Percentiles rank a stretch among this genome's conserved stretches.
Evolutionary conservation across 2,888 invertebrate genomes (phyloP).

Genomic region (Pachycephus smyrnensis): DNA sequence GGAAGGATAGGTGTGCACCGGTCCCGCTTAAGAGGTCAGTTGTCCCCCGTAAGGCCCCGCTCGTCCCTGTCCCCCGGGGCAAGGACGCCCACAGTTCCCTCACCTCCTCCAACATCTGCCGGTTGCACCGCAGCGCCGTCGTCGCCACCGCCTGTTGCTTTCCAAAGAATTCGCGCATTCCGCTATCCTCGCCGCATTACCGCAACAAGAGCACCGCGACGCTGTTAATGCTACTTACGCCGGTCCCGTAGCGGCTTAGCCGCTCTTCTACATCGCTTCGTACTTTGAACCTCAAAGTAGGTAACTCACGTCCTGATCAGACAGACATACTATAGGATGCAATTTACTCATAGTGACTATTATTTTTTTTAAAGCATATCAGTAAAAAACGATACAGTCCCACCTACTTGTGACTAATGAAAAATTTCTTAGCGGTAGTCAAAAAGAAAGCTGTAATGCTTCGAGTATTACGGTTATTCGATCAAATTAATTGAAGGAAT

Average conservation of each 20-base stretch:
- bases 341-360: neutral
- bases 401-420: neutral
- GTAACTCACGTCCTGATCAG: neutral
- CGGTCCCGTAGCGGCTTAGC: neutral
- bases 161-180: slow-evolving; percentile 48
- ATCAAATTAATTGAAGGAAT: neutral
- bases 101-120: slow-evolving; percentile 49
- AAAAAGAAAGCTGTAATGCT: neutral
- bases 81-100: slow-evolving; percentile 58
- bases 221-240: slow-evolving; percentile 48
- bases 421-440: neutral
- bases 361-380: neutral
- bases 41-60: slow-evolving; percentile 36
- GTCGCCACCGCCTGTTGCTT: slow-evolving; percentile 20
- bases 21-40: slow-evolving; percentile 40
- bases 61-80: slow-evolving; percentile 53
- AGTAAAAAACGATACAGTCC: neutral
- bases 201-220: slow-evolving; percentile 41
- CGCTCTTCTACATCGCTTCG: neutral
- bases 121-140: slow-evolving; percentile 13
- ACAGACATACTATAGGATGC: neutral
- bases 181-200: slow-evolving; percentile 40
- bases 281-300: neutral
- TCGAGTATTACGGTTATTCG: neutral
- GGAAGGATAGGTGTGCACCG: slow-evolving; percentile 16